Evolutionary conservation across 2,888 invertebrate species (phyloP).

Genomic region (Dolichopus griseipennis): DNA sequence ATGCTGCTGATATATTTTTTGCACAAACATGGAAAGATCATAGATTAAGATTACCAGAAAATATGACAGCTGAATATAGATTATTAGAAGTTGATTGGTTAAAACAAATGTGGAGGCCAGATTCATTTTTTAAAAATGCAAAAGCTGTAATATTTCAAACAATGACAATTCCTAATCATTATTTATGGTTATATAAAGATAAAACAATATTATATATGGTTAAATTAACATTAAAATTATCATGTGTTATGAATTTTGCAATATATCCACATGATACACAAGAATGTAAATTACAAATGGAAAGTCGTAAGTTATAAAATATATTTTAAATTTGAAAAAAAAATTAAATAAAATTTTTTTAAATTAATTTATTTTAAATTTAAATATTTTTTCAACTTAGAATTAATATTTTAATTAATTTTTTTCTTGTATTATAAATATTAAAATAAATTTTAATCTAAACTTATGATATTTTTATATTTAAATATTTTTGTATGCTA

Average conservation of each 20-base stretch:
- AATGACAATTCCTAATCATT: constrained; percentile 91
- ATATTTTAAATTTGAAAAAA: no score
- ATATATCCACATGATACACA: constrained; percentile 93
- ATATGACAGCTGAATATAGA: constrained; percentile 86
- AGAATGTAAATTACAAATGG: constrained; percentile 89
- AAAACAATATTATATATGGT: constrained; percentile 75
- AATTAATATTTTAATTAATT: no score
- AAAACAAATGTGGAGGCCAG: constrained; percentile 88
- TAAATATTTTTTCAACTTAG: no score
- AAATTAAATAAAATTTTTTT: no score
- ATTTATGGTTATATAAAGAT: constrained; percentile 82
- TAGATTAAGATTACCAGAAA: constrained; percentile 73
- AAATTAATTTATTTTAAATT: no score
- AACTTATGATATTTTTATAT: no score
- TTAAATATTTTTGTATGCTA: no score
- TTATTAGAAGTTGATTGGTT: constrained; percentile 82
- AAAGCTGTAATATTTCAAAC: constrained; percentile 90
- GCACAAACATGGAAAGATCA: constrained; percentile 92
- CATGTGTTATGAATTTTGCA: constrained; percentile 90
- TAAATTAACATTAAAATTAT: constrained; percentile 78
- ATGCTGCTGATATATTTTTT: constrained; percentile 85
- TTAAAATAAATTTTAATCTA: no score
- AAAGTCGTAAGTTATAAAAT: constrained; percentile 66
- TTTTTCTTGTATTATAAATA: no score
- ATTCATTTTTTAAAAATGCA: constrained; percentile 89